A percentile compares a stretch with the other conserved stretches of the same genome.
phyloP scores from a whole-genome alignment of 2,797 vertebrate species.

The Halcyon leucocephala region DNA sequence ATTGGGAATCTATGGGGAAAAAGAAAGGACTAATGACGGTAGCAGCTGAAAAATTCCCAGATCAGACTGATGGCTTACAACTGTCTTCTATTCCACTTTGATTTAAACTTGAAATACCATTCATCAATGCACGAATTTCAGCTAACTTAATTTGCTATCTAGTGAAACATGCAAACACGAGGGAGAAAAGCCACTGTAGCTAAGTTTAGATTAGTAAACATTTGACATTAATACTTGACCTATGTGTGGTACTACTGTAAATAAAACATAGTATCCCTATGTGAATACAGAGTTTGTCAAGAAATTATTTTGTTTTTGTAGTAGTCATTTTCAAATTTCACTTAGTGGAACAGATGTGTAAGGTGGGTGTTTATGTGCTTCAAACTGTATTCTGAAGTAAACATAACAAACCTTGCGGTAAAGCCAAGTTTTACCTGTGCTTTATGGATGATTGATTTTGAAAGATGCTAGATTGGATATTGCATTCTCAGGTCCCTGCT shows the following conservation, averaged over 20 bases:
- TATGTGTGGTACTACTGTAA: slow-evolving; percentile 70
- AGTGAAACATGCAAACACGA: neutral
- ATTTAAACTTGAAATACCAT: neutral
- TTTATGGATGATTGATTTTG: neutral
- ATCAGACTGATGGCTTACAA: neutral
- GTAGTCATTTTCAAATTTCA: neutral
- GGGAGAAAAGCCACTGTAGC: neutral
- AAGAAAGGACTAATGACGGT: neutral
- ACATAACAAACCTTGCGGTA: neutral
- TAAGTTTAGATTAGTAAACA: neutral
- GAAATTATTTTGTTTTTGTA: slow-evolving; percentile 17
- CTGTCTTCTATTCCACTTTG: neutral
- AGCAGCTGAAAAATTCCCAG: neutral
- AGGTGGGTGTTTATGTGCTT: neutral
- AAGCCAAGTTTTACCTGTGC: too few species aligned
- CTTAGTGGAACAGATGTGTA: neutral
- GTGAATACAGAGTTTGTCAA: slow-evolving; percentile 28
- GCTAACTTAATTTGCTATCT: neutral
- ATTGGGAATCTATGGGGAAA: neutral
- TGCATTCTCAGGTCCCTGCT: neutral
- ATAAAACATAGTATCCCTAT: slow-evolving; percentile 58
- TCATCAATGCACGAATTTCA: neutral
- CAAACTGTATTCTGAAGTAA: neutral
- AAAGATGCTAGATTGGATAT: neutral
- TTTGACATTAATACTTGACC: slow-evolving; percentile 22